phyloP scores from a whole-genome alignment of 2,113 vertebrate genomes.

The Odobenus rosmarus region DNA sequence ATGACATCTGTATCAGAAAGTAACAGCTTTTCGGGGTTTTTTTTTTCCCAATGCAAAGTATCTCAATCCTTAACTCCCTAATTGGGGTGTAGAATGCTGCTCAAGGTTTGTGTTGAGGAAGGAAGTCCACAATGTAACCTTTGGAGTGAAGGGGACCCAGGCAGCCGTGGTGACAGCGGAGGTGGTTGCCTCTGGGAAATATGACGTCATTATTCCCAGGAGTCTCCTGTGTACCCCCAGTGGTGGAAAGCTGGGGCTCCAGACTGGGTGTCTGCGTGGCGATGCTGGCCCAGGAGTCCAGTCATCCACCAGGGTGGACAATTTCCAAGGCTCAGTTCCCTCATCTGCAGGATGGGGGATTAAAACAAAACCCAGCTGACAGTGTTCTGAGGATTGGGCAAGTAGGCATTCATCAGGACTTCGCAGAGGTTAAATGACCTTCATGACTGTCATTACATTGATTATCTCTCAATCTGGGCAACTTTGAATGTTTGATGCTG shows the following conservation, averaged over 20 bases:
- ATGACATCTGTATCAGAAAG: neutral
- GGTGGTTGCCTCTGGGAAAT: neutral
- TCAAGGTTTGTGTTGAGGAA: neutral
- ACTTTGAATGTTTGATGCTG: neutral
- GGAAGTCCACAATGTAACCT: neutral
- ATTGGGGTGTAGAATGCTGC: neutral
- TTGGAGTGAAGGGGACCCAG: neutral
- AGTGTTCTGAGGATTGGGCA: neutral
- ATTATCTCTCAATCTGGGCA: neutral
- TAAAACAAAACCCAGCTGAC: no score
- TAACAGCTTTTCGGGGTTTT: neutral
- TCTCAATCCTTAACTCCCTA: neutral
- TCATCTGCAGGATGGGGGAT: neutral
- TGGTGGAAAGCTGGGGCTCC: neutral
- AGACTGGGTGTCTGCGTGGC: neutral
- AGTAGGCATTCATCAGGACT: accelerated
- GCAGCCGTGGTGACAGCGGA: no score
- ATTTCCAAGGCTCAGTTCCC: neutral
- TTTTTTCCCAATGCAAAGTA: neutral
- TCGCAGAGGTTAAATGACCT: neutral
- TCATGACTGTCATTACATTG: neutral
- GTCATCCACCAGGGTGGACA: neutral
- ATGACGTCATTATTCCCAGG: accelerated
- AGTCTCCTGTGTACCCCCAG: neutral
- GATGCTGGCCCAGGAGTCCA: neutral